These are phyloP conservation scores for Rhinogobio ventralis DNA, from an alignment of 2,797 vertebrate genomes.

Conservation along the genomic window DNA sequence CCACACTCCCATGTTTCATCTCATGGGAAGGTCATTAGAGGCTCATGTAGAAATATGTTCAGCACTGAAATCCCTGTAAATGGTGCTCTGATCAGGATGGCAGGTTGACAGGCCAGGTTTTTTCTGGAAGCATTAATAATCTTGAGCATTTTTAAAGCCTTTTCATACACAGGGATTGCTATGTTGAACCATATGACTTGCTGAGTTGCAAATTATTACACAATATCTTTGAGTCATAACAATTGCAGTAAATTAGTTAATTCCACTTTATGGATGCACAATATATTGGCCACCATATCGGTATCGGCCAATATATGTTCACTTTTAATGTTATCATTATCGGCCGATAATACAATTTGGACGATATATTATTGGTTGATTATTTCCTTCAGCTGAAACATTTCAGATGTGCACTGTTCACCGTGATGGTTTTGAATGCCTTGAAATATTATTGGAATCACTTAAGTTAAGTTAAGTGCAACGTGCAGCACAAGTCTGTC, in stretches of 20 bases:
- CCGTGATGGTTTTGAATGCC: no score
- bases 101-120: conserved; percentile 5
- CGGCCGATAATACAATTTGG: no score
- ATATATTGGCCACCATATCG: no score
- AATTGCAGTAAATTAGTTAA: not conserved
- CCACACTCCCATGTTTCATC: conserved; percentile 31
- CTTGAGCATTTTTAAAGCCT: not conserved
- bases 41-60: conserved; percentile 14
- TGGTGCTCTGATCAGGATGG: conserved; percentile 17
- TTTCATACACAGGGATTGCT: not conserved
- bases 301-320: no score
- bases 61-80: not conserved
- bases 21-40: conserved; percentile 38
- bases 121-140: not conserved
- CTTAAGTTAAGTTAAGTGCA: no score
- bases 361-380: no score
- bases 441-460: no score
- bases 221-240: not conserved
- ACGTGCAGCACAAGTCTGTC: no score
- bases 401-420: no score
- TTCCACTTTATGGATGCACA: no score
- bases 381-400: no score
- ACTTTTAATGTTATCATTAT: no score
- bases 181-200: not conserved
- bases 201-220: not conserved